Evolutionary conservation across 2,113 vertebrate genomes (phyloP), one percentile per base, ranked within the genome.

Genomic region (Planiliza haematocheilus): DNA sequence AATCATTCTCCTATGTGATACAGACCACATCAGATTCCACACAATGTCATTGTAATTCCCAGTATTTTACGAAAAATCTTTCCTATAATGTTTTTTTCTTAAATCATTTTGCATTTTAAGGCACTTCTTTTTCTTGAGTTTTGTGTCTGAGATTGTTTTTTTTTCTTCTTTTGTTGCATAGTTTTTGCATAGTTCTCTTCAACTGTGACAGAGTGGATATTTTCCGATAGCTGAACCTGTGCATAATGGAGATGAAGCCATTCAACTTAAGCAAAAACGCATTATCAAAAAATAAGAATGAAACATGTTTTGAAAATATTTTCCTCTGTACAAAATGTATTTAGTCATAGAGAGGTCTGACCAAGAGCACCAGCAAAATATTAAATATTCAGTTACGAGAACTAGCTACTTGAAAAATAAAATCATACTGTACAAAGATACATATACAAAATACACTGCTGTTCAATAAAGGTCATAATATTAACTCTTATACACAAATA

Each of bases 401-500:
- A 69, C 51, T 45, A 85, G 51, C 70, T 84, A 82, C 66, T 86
- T 79, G 75, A 79, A 82, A 90, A 86, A 86, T 72, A 86, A 87
- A 85, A 91, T 90, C 93, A 93, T 92, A 92, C 94, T 94, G 94
- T 94, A 94, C 91, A 95, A 85, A 94, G 88, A 93, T 93, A 92
- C 88, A 95, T 80, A 92, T 78, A 93, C 81, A 95, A 93, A 91
- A 93, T 93, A 94, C 88, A 89, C 90, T 77, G 91, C 85, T 92
- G 84, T 91, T 94, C 89, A 82, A 81, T 89, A 88, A 89, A 95
- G 76, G 60, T 86, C 87, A 84, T 89, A 92, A 93, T 91, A 93
- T 93, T 92, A 91, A 93, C 89, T 95, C 93, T 94, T 95, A 95
- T 94, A 88, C 92, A 97, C 94, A 96, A 95, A 94, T 95, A 89